These are phyloP conservation scores for Plemyria rubiginata DNA, from an alignment of 2,888 invertebrate species.

Conservation along the genomic window DNA sequence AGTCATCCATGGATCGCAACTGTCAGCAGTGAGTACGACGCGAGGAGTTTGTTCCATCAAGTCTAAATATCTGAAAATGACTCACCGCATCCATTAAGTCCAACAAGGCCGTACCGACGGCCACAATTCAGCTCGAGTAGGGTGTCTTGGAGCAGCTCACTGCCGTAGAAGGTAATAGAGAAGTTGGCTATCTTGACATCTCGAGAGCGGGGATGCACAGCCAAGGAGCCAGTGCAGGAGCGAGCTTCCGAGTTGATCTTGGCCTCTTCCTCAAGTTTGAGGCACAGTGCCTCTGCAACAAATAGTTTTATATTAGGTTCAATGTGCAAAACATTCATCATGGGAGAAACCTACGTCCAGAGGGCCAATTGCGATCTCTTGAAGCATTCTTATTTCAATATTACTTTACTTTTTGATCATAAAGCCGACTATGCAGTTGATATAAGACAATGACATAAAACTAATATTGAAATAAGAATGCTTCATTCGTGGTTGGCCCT, in stretches of 20 bases:
- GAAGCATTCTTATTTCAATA: no score
- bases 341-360: no score
- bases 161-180: conserved; percentile 99
- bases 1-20: no score
- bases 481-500: no score
- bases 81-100: conserved; percentile 98
- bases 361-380: no score
- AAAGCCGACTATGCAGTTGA: no score
- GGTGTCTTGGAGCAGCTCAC: conserved; percentile 97
- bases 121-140: conserved; percentile 98
- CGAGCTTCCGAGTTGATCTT: conserved; percentile 96
- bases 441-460: no score
- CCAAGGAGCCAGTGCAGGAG: conserved; percentile 97
- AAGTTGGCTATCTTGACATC: conserved; percentile 98
- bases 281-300: conserved; percentile 91
- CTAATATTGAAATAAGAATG: no score
- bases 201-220: conserved; percentile 97
- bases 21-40: no score
- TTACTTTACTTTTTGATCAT: no score
- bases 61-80: conserved; percentile 28
- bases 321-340: no score
- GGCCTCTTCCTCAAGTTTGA: conserved; percentile 95
- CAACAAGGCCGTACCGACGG: conserved; percentile 97
- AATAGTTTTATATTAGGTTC: neutral
- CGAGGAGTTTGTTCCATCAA: no score